Evolutionary conservation across 2,888 invertebrate genomes (phyloP), one percentile per base, ranked within the genome.

Genomic region (Psococerastis gibbosa): DNA sequence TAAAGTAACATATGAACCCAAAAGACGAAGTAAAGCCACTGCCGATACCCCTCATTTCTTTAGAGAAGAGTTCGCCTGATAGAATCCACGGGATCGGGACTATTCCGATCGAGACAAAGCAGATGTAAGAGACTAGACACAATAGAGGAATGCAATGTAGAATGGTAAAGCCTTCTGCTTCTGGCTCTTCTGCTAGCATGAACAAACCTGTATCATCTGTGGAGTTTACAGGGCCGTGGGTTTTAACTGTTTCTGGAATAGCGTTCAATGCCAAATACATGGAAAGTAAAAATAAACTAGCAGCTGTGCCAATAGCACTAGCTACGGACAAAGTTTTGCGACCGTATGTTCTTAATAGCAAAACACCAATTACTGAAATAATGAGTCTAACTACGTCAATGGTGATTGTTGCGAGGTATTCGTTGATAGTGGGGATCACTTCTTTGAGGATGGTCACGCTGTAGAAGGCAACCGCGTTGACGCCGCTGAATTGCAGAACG

Each of bases 41-140:
- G 0, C 78, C 78, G 1, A 75, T 54, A 1, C 77, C 78, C 23
- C 76, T 42, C 22, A 44, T 38, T 44, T 44, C 15, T 44, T 42
- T 33, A 6, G 33, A 27, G 11, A 42, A 27, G 1, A 81, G 63
- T 59, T 82, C 81, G 0, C 78, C 78, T 49, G 76, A 73, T 70
- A 81, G 72, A 22, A 77, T 71, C 73, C 80, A 81, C 0, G 80
- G 79, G 42, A 81, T 54, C 0, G 78, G 76, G 9, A 74, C 67
- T 15, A 75, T 55, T 0, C 79, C 77, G 43, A 73, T 62, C 1
- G 70, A 67, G 41, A 73, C 65, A 42, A 71, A 70, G 34, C 68
- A 64, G 9, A 73, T 73, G 52, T 75, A 75, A 2, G 62, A 54
- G 56, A 75, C 55, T 42, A 73, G 54, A 55, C 68, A 63, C 49